Percentiles rank a stretch among this genome's conserved stretches.
These are phyloP conservation scores for Augiades crinisus DNA, from an alignment of 2,888 invertebrate genomes.

Conservation along the genomic window DNA sequence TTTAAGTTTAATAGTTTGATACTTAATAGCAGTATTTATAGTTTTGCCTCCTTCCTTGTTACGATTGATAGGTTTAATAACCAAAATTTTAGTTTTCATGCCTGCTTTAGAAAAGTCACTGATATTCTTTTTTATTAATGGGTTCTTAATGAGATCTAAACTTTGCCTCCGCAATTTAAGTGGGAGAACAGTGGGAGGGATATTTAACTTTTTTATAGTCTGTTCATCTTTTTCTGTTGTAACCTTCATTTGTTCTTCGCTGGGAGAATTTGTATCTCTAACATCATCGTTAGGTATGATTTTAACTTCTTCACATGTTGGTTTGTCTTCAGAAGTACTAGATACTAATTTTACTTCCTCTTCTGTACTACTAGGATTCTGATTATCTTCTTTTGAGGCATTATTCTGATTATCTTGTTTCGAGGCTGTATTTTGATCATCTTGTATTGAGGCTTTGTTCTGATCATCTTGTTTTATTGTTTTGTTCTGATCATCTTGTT, in stretches of 20 bases:
- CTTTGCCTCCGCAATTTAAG: slow-evolving; percentile 64
- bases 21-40: slow-evolving; percentile 56
- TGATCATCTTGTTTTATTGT: too few relatives aligned
- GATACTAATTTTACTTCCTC: neutral
- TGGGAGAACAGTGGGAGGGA: slow-evolving; percentile 54
- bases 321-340: slow-evolving; percentile 3
- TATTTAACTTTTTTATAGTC: slow-evolving; percentile 40
- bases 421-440: too few relatives aligned
- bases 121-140: slow-evolving; percentile 67
- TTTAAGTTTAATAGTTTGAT: slow-evolving; percentile 87
- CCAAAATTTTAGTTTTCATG: slow-evolving; percentile 73
- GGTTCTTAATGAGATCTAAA: slow-evolving; percentile 68
- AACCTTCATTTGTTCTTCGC: neutral
- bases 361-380: neutral
- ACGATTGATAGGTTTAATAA: slow-evolving; percentile 70
- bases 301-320: slow-evolving; percentile 1
- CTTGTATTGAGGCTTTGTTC: too few relatives aligned
- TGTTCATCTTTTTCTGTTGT: slow-evolving; percentile 31
- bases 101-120: slow-evolving; percentile 67
- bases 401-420: too few relatives aligned
- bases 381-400: slow-evolving; percentile 1
- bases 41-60: slow-evolving; percentile 54
- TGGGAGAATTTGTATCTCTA: slow-evolving; percentile 1
- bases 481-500: too few relatives aligned
- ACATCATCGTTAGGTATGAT: neutral